phyloP scores from a whole-genome alignment of 2,888 invertebrate genomes.

The Cylindroiulus punctatus region DNA sequence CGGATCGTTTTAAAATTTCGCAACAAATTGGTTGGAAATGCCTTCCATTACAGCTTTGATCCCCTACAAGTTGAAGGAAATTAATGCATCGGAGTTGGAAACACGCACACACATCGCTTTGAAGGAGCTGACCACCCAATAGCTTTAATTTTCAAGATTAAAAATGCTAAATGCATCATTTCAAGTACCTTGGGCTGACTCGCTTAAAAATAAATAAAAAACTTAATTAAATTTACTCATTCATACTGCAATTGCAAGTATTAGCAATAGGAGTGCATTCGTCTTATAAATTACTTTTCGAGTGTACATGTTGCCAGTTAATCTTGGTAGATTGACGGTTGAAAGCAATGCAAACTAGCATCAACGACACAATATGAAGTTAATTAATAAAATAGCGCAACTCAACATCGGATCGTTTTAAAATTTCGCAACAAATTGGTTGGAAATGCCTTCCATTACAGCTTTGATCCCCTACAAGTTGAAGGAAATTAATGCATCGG shows the following conservation, averaged over 20 bases:
- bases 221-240: background rate
- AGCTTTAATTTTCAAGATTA: background rate
- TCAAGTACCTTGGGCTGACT: background rate
- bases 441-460: background rate
- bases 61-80: background rate
- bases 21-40: background rate
- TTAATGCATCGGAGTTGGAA: background rate
- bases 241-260: background rate
- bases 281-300: background rate
- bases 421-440: background rate
- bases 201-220: background rate
- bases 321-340: background rate
- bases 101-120: background rate
- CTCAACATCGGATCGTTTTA: background rate
- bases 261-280: background rate
- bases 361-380: background rate
- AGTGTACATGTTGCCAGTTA: background rate
- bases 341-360: background rate
- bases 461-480: background rate
- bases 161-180: background rate
- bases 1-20: background rate
- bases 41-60: background rate
- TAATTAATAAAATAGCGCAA: background rate
- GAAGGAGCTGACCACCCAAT: background rate
- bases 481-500: background rate